phyloP scores from a whole-genome alignment of 2,888 invertebrate species.

The Neocrepidodera transversa region DNA sequence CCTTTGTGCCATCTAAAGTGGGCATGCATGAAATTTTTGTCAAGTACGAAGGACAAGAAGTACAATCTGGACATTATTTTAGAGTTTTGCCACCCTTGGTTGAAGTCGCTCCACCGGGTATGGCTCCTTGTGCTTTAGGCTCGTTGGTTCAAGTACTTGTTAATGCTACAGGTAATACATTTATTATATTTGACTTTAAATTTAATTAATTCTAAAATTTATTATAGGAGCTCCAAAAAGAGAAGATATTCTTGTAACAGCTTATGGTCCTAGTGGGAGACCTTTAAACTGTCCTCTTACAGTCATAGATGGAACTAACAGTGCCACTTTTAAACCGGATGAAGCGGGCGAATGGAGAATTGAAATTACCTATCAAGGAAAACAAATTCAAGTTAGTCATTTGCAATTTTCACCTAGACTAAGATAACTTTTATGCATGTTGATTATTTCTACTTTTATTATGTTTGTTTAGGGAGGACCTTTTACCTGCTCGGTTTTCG shows the following conservation, averaged over 20 bases:
- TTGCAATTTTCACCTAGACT: neutral
- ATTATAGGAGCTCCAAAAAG: slow-evolving; percentile 73
- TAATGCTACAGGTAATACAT: slow-evolving; percentile 74
- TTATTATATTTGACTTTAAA: too few relatives aligned
- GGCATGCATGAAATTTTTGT: slow-evolving; percentile 89
- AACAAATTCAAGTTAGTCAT: slow-evolving; percentile 77
- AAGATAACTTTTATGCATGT: slow-evolving; percentile 4
- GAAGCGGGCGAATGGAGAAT: slow-evolving; percentile 98
- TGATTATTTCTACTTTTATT: slow-evolving; percentile 5
- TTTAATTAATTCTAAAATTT: too few relatives aligned
- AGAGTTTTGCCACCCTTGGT: slow-evolving; percentile 86
- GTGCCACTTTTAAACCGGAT: slow-evolving; percentile 95
- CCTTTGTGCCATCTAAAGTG: slow-evolving; percentile 86
- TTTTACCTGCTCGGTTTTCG: slow-evolving; percentile 94
- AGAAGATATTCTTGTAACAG: slow-evolving; percentile 90
- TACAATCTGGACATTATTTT: slow-evolving; percentile 73
- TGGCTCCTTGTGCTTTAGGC: slow-evolving; percentile 94
- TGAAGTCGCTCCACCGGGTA: slow-evolving; percentile 88
- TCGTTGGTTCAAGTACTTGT: slow-evolving; percentile 94
- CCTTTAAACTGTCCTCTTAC: slow-evolving; percentile 83
- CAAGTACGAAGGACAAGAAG: slow-evolving; percentile 64
- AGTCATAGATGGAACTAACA: slow-evolving; percentile 87
- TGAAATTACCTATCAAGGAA: slow-evolving; percentile 93
- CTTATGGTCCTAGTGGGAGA: slow-evolving; percentile 88
- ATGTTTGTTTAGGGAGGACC: slow-evolving; percentile 92